A percentile compares a stretch with the other conserved stretches of the same genome.
Evolutionary conservation across 2,797 vertebrate species (phyloP).

Genomic region (Meda fulgida): DNA sequence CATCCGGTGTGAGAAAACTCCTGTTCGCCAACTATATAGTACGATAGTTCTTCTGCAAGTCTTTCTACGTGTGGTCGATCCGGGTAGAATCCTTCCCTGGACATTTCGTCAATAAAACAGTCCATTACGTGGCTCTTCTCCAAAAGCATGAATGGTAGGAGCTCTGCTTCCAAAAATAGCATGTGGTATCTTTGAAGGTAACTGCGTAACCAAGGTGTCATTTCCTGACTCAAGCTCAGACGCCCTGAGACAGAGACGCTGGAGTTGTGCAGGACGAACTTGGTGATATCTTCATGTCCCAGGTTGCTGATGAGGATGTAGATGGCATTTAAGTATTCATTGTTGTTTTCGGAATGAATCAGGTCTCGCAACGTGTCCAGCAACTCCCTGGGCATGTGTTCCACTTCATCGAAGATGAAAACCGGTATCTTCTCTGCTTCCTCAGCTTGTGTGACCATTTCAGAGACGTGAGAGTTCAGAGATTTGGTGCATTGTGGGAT

Average conservation of each 20-base stretch:
- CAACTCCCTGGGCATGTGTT: conserved; percentile 84
- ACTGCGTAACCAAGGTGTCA: conserved; percentile 72
- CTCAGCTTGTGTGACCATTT: conserved; percentile 84
- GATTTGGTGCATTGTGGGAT: conserved; percentile 76
- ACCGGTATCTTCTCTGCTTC: conserved; percentile 91
- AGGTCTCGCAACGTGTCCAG: conserved; percentile 83
- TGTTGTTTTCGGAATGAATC: conserved; percentile 80
- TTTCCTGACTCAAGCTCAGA: conserved; percentile 69
- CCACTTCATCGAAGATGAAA: conserved; percentile 91
- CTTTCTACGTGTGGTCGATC: conserved; percentile 84
- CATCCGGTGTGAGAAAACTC: conserved; percentile 88
- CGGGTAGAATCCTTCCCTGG: conserved; percentile 91
- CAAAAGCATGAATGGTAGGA: conserved; percentile 86
- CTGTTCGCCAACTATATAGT: conserved; percentile 80
- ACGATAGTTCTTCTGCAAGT: conserved; percentile 84
- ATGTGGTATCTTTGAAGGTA: conserved; percentile 76
- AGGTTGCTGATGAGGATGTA: conserved; percentile 91
- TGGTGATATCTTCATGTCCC: conserved; percentile 84
- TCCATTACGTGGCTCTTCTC: conserved; percentile 85
- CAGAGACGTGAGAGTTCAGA: conserved; percentile 75
- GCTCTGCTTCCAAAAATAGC: conserved; percentile 82
- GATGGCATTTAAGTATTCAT: conserved; percentile 88
- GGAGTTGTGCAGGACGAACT: conserved; percentile 86
- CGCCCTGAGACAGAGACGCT: conserved; percentile 58
- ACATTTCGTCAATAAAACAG: conserved; percentile 93